Evolutionary conservation across 2,113 vertebrate species (phyloP).

Genomic region (Pteronura brasiliensis): DNA sequence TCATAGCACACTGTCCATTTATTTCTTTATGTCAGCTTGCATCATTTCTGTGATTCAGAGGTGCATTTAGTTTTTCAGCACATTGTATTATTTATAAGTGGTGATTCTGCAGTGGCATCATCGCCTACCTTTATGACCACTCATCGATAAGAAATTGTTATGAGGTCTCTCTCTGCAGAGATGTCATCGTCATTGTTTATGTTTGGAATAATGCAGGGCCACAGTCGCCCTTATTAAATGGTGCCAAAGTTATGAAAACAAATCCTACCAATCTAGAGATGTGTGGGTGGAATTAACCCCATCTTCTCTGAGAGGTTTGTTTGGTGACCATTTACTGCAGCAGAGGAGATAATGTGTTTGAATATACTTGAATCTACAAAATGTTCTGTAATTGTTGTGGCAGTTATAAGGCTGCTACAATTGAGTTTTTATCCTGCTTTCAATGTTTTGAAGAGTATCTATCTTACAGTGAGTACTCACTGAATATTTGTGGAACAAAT

Average conservation of each 20-base stretch:
- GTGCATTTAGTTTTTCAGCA: background rate
- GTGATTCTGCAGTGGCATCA: background rate
- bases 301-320: background rate
- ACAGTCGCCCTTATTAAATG: background rate
- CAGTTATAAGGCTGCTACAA: background rate
- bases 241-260: background rate
- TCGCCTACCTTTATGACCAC: background rate
- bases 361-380: background rate
- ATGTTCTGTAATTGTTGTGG: background rate
- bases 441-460: background rate
- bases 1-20: background rate
- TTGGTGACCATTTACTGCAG: background rate
- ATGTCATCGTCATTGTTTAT: background rate
- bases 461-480: background rate
- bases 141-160: background rate
- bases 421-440: background rate
- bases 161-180: background rate
- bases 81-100: slow-evolving; percentile 47
- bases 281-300: background rate
- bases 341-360: background rate
- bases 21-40: background rate
- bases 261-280: background rate
- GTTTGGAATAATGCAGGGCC: background rate
- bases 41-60: background rate
- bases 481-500: background rate